Conservation (phyloP, 2,888 invertebrate genomes). For the Pseudoips prasinana region DNA sequence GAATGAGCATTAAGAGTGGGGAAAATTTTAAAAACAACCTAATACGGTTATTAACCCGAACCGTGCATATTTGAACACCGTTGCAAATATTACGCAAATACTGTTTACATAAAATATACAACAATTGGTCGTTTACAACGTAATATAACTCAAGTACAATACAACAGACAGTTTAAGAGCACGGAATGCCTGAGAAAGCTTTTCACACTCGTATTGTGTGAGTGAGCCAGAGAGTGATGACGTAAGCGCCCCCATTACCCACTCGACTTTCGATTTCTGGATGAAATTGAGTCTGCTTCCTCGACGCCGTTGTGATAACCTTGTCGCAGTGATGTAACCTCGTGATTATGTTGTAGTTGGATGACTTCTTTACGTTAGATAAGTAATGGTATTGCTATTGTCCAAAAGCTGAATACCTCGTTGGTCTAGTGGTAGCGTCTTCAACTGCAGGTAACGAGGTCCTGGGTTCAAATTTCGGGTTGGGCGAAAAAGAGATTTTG, state of each 20-base stretch:
- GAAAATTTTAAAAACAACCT: too few species aligned
- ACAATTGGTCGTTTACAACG: constrained; percentile 28
- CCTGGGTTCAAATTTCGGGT: too few species aligned
- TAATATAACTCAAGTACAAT: constrained; percentile 25
- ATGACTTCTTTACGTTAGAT: not conserved
- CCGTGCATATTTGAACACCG: not conserved
- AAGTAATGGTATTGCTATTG: not conserved
- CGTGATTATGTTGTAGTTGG: not conserved
- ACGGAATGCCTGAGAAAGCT: constrained; percentile 34
- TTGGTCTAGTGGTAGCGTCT: too few species aligned
- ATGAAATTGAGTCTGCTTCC: constrained; percentile 55
- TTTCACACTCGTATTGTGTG: constrained; percentile 35
- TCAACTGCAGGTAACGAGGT: too few species aligned
- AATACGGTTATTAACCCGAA: not conserved
- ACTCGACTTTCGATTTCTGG: constrained; percentile 66
- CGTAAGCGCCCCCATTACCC: constrained; percentile 47
- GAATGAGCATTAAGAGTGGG: too few species aligned
- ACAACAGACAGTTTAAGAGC: constrained; percentile 19
- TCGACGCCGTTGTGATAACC: constrained; percentile 16
- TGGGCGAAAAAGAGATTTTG: too few species aligned
- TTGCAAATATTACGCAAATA: constrained; percentile 19
- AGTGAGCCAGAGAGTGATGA: constrained; percentile 25
- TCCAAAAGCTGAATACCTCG: not conserved
- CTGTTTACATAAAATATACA: constrained; percentile 29
- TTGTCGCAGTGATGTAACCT: constrained; percentile 8